A percentile compares a stretch with the other conserved stretches of the same genome.
Evolutionary conservation across 2,113 vertebrate species (phyloP).

Genomic region (Anarhynchus alexandrinus): DNA sequence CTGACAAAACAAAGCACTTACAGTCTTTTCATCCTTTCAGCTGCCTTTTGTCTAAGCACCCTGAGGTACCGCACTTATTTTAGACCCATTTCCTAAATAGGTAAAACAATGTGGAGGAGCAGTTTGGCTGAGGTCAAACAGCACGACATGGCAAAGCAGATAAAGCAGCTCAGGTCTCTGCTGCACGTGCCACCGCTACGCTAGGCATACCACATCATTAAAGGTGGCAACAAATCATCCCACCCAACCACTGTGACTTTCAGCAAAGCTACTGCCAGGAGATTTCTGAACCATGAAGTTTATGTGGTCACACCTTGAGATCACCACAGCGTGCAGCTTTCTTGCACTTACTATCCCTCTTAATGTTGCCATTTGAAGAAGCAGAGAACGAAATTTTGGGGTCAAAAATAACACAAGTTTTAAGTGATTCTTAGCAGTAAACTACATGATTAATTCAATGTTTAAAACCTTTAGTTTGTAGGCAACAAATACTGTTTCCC

Average conservation of each 20-base stretch:
- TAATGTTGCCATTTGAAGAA: not conserved
- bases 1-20: not conserved
- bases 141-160: not conserved
- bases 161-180: not conserved
- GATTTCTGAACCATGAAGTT: not conserved
- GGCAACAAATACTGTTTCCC: not conserved
- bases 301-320: not conserved
- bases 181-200: accelerated
- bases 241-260: not conserved
- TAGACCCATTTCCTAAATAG: not conserved
- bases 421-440: not conserved
- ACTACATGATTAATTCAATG: not conserved
- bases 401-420: not conserved
- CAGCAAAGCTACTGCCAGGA: not conserved
- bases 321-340: accelerated
- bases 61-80: not conserved
- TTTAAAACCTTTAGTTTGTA: not conserved
- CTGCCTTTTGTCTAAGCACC: not conserved
- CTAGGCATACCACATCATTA: not conserved
- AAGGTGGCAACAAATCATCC: not conserved
- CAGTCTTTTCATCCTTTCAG: not conserved
- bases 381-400: not conserved
- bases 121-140: not conserved
- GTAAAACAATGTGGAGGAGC: not conserved
- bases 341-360: not conserved